Base-by-base conservation (phyloP, 2,113 vertebrate species). In the Phrynocephalus versicolor region DNA sequence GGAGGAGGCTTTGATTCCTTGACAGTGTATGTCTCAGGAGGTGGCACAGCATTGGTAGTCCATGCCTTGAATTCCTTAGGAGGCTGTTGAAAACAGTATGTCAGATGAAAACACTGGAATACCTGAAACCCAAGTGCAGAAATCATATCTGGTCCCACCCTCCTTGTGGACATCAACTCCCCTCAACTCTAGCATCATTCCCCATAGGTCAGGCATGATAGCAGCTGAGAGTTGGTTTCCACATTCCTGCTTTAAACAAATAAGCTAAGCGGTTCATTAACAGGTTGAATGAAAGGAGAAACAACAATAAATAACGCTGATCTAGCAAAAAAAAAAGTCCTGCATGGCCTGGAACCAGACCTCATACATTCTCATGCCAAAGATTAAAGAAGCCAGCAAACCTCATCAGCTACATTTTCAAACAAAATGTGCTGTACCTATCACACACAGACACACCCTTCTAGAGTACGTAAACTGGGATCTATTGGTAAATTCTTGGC, bases 11-110 rank as follows among this genome's bases (percentile, higher is more conserved):
- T 98, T 94, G 96, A 97, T 93, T 97, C 97, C 82, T 97, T 95
- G 1, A 94, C 58, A 45, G 91, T 62, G 79, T 99, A 99, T 70
- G 93, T 96, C 85, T 98, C 97, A 0, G 98, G 98, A 2, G 98
- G 98, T 0, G 98, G 98, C 0, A 98, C 98, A 2, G 97, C 98
- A 60, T 96, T 98, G 15, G 72, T 98, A 91, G 97, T 97, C 98
- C 98, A 99, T 8, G 96, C 90, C 91, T 97, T 98, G 89, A 99
- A 99, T 92, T 97, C 98, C 80, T 94, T 96, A 23, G 97, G 96
- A 60, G 98, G 97, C 98, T 99, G 93, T 83, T 16, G 67, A 86
- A 93, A 85, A 82, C 77, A 95, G 83, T 84, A 86, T 4, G 37
- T 64, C 8, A 35, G 37, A 84, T 60, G 41, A 87, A 84, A 88